Base-by-base conservation (phyloP, 2,888 invertebrate genomes). In the Gastrophysa polygoni region DNA sequence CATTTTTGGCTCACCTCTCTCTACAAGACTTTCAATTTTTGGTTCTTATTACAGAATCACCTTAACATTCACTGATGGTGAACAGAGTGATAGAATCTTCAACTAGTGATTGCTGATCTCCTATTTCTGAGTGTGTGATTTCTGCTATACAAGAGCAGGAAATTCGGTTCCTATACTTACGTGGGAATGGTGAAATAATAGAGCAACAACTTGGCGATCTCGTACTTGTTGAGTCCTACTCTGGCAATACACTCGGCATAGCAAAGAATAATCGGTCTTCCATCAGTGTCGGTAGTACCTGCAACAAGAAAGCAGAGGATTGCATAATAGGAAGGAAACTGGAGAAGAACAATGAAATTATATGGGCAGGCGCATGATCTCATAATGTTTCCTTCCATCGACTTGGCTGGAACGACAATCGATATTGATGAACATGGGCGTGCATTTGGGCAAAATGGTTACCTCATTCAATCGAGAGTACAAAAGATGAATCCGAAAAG, bases 121-220 rank as follows among this genome's bases (percentile, higher is more conserved):
- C n/a, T n/a, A n/a, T n/a, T n/a, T n/a, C n/a, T n/a, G n/a, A n/a
- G n/a, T n/a, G n/a, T n/a, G n/a, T n/a, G n/a, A n/a, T n/a, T n/a
- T n/a, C n/a, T n/a, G n/a, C n/a, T n/a, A n/a, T n/a, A n/a, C n/a
- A n/a, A n/a, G n/a, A n/a, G n/a, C n/a, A n/a, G n/a, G n/a, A n/a
- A n/a, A n/a, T n/a, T 24, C 24, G 24, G 24, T 24, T 24, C 7
- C 4, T 3, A 32, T 66, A 76, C 84, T 86, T 84, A 91, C 91
- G 87, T 87, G 72, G 89, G 87, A 75, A 91, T 85, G 68, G 89
- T 86, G 70, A 87, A 85, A 82, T 90, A 91, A 83, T 90, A 91
- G 77, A 90, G 84, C 68, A 91, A 81, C 68, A 90, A 83, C 70
- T 89, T 87, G 64, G 91, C 89, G 70, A 91, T 85, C 82, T 91